Evolutionary conservation across 1,140 invertebrate species (phyloP), one percentile per base, ranked within the genome.

Genomic region (Mamestra configurata): DNA sequence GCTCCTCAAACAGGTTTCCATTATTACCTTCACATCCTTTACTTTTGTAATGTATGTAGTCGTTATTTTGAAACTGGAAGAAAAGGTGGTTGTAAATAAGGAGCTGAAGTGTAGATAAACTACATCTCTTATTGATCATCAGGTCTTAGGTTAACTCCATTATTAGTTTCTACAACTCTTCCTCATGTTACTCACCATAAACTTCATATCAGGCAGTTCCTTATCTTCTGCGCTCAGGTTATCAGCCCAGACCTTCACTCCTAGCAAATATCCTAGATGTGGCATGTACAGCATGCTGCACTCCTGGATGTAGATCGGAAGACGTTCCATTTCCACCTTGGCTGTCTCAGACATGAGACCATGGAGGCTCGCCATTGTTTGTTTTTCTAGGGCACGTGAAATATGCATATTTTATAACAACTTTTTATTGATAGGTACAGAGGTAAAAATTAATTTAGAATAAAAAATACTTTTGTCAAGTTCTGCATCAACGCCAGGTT

Each of bases 231-330:
- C 91, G 37, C 88, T 93, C 76, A 95, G 95, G 77, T 95, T 91
- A 0, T 95, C 90, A 46, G 95, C 95, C 96, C 96, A 97, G 66
- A 96, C 93, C 40, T 96, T 96, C 4, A 98, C 96, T 0, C 96
- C 96, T 3, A 98, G 90, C 46, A 98, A 92, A 94, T 97, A 98
- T 0, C 98, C 97, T 79, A 98, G 96, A 94, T 98, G 97, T 6
- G 98, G 98, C 82, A 98, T 95, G 92, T 98, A 98, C 70, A 97
- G 92, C 88, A 98, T 96, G 55, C 96, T 96, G 88, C 97, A 98
- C 82, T 96, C 95, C n/a, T 96, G 92, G 20, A 98, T 95, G 82
- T 96, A 96, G 10, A 90, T 59, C 4, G 97, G 97, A 31, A 98
- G 94, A 61, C 96, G 95, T 49, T 96, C 87, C 78, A 98, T 91